Base-by-base conservation (phyloP, 2,113 vertebrate species). In the Gallinago media region DNA sequence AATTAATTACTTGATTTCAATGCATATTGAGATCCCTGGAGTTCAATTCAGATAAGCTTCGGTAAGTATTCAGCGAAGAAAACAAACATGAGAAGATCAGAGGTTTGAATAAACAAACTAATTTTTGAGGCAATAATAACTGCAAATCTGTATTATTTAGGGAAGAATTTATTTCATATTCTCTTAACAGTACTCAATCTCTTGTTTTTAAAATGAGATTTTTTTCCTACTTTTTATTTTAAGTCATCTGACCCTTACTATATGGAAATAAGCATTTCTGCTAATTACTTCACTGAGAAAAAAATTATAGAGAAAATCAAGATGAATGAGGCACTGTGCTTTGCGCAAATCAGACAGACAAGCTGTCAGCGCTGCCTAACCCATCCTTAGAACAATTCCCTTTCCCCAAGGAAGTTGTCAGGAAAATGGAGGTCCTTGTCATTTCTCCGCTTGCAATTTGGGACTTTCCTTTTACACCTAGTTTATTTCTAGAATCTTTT, bases 401-500 rank as follows among this genome's bases (percentile, higher is more conserved):
- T 94, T 96, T 95, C 92, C 97, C 89, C 92, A 80, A 94, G 95
- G 96, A 97, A 96, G 94, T 97, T 97, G 97, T 97, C 95, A 97
- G 94, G 96, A 95, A 97, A 97, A 98, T 96, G 91, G 91, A 97
- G 85, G 83, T 92, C 96, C 93, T 97, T 98, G 97, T 97, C 97
- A 98, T 90, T 97, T 94, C 58, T 92, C 25, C 0, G 27, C 96
- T 96, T 29, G 93, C 96, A 96, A 97, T 98, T 97, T 96, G 80
- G 97, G 88, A 94, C 93, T 97, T 96, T 97, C 87, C 83, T 94
- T 98, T 96, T 94, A 93, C 85, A 95, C 89, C 63, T 96, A 96
- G 93, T 94, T 97, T 97, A 96, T 95, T 93, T 96, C 95, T 85
- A 81, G 92, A 95, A 91, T 96, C 94, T 96, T 96, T 96, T 96